Conservation (phyloP, 2,888 invertebrate genomes). For the Tachina lurida region DNA sequence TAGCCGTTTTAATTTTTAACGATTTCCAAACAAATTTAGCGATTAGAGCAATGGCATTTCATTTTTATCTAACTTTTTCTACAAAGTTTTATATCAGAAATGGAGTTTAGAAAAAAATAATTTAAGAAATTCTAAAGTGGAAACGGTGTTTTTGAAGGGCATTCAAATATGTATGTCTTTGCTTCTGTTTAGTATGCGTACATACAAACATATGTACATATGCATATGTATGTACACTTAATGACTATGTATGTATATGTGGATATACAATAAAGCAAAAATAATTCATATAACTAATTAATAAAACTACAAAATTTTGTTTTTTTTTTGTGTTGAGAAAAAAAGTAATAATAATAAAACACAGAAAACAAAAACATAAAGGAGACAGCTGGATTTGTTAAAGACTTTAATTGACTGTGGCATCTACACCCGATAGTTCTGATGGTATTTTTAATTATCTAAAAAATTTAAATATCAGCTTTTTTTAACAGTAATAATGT, state of each 20-base stretch:
- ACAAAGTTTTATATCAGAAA: too few relatives aligned
- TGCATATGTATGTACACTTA: too few relatives aligned
- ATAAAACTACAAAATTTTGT: not conserved
- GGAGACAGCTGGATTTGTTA: conserved; percentile 3
- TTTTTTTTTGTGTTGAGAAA: not conserved
- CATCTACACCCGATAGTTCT: not conserved
- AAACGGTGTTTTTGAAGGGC: not conserved
- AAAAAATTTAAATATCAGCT: not conserved
- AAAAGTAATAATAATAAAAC: too few relatives aligned
- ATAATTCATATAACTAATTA: not conserved
- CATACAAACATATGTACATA: not conserved
- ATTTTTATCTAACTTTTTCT: too few relatives aligned
- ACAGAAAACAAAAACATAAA: not conserved
- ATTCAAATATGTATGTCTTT: not conserved
- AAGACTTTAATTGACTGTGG: conserved; percentile 8
- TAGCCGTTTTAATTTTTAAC: too few relatives aligned
- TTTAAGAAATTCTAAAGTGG: not conserved
- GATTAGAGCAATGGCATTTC: too few relatives aligned
- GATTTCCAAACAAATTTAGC: too few relatives aligned
- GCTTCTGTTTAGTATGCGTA: not conserved
- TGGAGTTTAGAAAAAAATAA: not conserved
- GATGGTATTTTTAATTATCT: not conserved
- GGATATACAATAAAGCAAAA: not conserved
- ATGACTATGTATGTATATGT: too few relatives aligned
- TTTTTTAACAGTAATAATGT: too few relatives aligned